phyloP scores from a whole-genome alignment of 2,888 invertebrate genomes.

The Ectropis crepuscularia region DNA sequence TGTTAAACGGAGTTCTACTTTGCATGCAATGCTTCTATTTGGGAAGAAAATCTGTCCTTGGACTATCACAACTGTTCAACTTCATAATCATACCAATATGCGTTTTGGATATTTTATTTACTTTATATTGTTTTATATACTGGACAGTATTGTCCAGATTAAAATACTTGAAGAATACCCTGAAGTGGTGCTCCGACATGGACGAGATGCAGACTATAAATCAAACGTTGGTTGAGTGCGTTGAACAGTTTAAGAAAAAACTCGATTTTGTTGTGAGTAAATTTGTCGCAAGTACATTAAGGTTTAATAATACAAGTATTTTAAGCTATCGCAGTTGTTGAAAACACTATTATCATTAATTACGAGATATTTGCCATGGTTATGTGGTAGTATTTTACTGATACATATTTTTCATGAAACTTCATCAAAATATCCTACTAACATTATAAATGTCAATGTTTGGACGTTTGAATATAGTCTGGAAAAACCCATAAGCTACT shows the following conservation, averaged over 20 bases:
- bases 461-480: too few species aligned
- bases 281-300: too few species aligned
- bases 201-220: conserved; percentile 8
- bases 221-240: neutral
- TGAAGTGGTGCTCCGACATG: neutral
- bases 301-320: too few species aligned
- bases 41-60: neutral
- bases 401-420: too few species aligned
- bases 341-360: neutral
- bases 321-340: neutral
- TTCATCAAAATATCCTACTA: too few species aligned
- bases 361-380: neutral
- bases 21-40: neutral
- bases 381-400: too few species aligned
- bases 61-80: too few species aligned
- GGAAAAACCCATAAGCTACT: too few species aligned
- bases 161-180: neutral
- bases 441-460: too few species aligned
- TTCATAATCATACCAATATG: neutral
- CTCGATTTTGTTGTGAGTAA: conserved; percentile 11
- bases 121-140: conserved; percentile 1
- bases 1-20: neutral
- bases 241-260: conserved; percentile 5
- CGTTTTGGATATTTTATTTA: neutral
- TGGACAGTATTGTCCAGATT: conserved; percentile 8